phyloP scores from a whole-genome alignment of 1,140 invertebrate genomes.

The Drosophila gunungcola region DNA sequence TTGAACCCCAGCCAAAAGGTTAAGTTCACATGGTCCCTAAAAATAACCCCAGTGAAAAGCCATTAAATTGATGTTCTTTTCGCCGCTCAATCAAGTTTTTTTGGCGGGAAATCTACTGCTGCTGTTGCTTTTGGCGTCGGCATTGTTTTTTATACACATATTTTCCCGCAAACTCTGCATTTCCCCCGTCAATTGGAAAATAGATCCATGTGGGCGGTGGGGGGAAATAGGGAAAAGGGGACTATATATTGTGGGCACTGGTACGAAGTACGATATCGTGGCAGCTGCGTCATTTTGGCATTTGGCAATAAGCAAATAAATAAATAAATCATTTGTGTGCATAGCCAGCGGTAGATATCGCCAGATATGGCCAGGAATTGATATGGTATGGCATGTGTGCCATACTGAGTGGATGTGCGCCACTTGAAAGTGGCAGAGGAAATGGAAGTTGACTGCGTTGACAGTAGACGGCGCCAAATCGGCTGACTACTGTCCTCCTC shows the following conservation, averaged over 20 bases:
- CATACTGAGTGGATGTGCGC: conserved; percentile 13
- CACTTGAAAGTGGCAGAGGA: conserved; percentile 58
- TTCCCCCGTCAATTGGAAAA: conserved; percentile 19
- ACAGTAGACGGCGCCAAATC: conserved; percentile 60
- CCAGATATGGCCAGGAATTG: conserved; percentile 42
- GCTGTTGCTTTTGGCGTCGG: conserved; percentile 9
- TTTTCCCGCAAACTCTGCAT: conserved; percentile 13
- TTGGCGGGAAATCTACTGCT: conserved; percentile 27
- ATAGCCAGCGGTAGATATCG: conserved; percentile 55
- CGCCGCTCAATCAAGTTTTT: conserved; percentile 48
- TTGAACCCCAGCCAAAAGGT: neutral
- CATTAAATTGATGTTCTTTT: conserved; percentile 43
- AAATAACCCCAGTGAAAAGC: conserved; percentile 3
- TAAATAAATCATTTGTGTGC: conserved; percentile 78
- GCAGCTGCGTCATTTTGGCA: conserved; percentile 72
- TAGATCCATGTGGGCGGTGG: conserved; percentile 8
- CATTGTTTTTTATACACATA: neutral
- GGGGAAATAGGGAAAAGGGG: neutral
- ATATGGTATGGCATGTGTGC: conserved; percentile 12
- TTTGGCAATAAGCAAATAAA: conserved; percentile 78
- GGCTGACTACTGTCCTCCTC: conserved; percentile 31
- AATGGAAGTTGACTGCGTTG: conserved; percentile 67
- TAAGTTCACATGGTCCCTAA: neutral
- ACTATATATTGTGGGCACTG: conserved; percentile 5
- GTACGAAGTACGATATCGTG: conserved; percentile 39